Percentiles rank a stretch among this genome's conserved stretches.
These are phyloP conservation scores for Istiophorus platypterus DNA, from an alignment of 2,113 vertebrate species.

Conservation along the genomic window DNA sequence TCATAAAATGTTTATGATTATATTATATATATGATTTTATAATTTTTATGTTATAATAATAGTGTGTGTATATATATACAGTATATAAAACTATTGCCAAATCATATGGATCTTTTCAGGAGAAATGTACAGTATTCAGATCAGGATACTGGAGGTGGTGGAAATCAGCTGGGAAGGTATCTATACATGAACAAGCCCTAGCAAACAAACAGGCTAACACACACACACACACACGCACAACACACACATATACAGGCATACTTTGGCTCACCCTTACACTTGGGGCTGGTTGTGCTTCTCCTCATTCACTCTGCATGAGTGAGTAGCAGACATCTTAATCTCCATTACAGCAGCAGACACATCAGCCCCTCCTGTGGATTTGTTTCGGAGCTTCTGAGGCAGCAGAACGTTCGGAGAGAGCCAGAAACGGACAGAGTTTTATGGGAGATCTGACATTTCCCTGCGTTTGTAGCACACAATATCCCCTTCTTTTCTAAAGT, in stretches of 20 bases:
- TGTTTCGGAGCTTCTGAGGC: conserved; percentile 16
- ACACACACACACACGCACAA: conserved; percentile 1
- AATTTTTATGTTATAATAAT: too few relatives aligned
- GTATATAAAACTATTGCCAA: too few relatives aligned
- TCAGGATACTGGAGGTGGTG: background rate
- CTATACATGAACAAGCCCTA: background rate
- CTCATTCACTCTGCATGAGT: conserved; percentile 63
- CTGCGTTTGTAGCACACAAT: background rate
- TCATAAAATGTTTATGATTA: too few relatives aligned
- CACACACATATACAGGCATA: background rate
- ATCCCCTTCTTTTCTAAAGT: conserved; percentile 1
- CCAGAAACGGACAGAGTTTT: conserved; percentile 4
- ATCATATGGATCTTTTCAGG: too few relatives aligned
- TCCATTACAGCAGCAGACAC: conserved; percentile 54
- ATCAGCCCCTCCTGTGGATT: conserved; percentile 45
- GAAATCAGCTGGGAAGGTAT: background rate
- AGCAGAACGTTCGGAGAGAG: conserved; percentile 17
- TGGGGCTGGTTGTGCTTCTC: conserved; percentile 29
- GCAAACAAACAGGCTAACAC: background rate
- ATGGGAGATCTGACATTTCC: background rate
- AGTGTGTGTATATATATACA: too few relatives aligned
- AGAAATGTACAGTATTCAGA: too few relatives aligned
- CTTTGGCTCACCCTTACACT: conserved; percentile 3
- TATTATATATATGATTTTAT: too few relatives aligned
- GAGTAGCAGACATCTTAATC: conserved; percentile 74